Base-by-base conservation (phyloP, 2,113 vertebrate species). In the Alaudala cheleensis region DNA sequence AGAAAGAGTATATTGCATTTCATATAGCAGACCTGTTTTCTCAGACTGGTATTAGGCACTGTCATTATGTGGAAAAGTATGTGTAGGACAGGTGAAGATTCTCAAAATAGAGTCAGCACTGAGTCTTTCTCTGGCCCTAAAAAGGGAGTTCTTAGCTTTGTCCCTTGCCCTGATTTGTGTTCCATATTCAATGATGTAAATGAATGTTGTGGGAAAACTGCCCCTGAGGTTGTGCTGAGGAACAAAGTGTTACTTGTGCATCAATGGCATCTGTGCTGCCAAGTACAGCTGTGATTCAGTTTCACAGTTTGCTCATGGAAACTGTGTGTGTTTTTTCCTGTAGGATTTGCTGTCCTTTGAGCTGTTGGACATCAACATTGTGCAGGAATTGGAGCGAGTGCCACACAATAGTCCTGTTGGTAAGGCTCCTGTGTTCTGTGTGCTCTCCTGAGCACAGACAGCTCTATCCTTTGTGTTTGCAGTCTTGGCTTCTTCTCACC, bases 301-400 rank as follows among this genome's bases (percentile, higher is more conserved):
- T 84, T 69, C 21, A 45, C n/a, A 13, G 11, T 31, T 56, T 76
- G 37, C 54, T 95, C 34, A 96, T 62, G 54, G 49, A n/a, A 82
- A 16, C 70, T 51, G 1, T 69, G 29, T 93, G 14, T 89, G 40
- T 81, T 80, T 58, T 31, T 82, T 78, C 51, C 60, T 85, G 53
- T 58, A 99, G 99, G 99, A 99, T 95, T 98, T 99, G 58, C 98
- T 99, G 61, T 99, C 99, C 29, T 99, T 99, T 96, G 99, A 99
- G 96, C 95, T 99, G 82, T 90, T 99, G 97, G 99, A 99, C 93
- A 99, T 99, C 77, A 99, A 99, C 95, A 99, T 99, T 93, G 99
- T 99, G 53, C 99, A 99, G 92, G 99, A 99, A 86, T 82, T 99
- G 97, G 99, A 99, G 97, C 98, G 98, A 86, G 99, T 99, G 50